Conservation (phyloP, 2,113 vertebrate genomes). For the Eulemur macaco region DNA sequence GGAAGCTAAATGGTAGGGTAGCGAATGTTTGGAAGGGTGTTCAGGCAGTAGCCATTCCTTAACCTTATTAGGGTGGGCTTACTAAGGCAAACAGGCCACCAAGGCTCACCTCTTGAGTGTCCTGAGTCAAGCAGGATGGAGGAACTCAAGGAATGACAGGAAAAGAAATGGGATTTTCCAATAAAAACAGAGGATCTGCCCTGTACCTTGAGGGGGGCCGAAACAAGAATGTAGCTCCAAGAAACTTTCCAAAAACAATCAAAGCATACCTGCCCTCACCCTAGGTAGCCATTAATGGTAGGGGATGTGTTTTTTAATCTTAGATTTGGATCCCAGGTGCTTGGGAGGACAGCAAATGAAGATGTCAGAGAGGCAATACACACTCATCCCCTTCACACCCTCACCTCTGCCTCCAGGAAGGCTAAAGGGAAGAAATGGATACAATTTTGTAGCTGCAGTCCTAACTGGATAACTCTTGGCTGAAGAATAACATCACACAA, state of each 20-base stretch:
- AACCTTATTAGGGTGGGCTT: not conserved
- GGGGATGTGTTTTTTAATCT: not conserved
- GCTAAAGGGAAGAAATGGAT: not conserved
- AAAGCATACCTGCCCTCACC: not conserved
- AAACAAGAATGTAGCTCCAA: not conserved
- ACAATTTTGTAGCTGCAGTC: not conserved
- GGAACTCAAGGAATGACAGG: not conserved
- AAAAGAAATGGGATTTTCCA: constrained; percentile 11
- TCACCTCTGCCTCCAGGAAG: not conserved
- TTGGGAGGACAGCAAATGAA: not conserved
- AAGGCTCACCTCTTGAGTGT: not conserved
- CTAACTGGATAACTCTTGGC: constrained; percentile 38
- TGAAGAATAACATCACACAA: constrained; percentile 25
- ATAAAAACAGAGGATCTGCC: not conserved
- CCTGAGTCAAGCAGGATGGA: constrained; percentile 22
- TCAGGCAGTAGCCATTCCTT: not conserved
- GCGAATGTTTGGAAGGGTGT: not conserved
- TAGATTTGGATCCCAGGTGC: constrained; percentile 5
- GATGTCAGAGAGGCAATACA: not conserved
- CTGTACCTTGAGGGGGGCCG: not conserved
- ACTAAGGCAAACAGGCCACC: not conserved
- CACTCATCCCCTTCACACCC: not conserved
- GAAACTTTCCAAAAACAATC: not conserved
- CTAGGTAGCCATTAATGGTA: not conserved
- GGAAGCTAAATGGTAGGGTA: not conserved